Evolutionary conservation across 2,888 invertebrate genomes (phyloP), one percentile per base, ranked within the genome.

Genomic region (Campopleginae sp.): DNA sequence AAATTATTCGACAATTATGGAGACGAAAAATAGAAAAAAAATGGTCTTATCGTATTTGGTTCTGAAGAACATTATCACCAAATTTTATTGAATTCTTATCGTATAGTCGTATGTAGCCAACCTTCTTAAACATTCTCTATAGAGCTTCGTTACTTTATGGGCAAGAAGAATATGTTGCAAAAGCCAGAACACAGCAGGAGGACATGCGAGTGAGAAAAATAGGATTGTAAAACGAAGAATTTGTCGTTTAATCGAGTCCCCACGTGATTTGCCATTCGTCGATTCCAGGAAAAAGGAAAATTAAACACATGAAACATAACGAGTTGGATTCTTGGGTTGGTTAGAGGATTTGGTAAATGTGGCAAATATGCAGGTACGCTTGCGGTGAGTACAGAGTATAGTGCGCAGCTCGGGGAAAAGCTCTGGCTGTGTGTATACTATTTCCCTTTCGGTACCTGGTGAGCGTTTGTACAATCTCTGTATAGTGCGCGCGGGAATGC

Each of bases 391-490:
- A 77, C 23, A 42, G 17, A 27, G 48, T 14, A 23, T 0, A 38
- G 38, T 19, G 27, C n/a, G 58, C 14, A 61, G n/a, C 46, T 58
- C 8, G 48, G 27, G 77, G 71, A 42, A 84, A 66, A 80, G 72
- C 77, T 51, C 66, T 71, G n/a, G n/a, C 46, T 74, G 23, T 70
- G 17, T 74, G 31, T 70, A 31, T 65, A 65, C 19, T 38, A 33
- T 70, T 68, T 33, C n/a, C 70, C 44, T 70, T 31, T 61, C 58
- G 44, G 46, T 78, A 70, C 31, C 46, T 48, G 38, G 38, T 38
- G 78, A 68, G n/a, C 82, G 76, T 79, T 85, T 85, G 82, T 71
- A 58, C 38, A 82, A 80, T 79, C 51, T 78, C 44, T 58, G 61
- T 48, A 42, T 12, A 23, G 63, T 38, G 23, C 58, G 71, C 82